A percentile compares a stretch with the other conserved stretches of the same genome.
phyloP scores from a whole-genome alignment of 30 jellyfish, hydroid and myxozoan genomes.

The Aurelia sp. region DNA sequence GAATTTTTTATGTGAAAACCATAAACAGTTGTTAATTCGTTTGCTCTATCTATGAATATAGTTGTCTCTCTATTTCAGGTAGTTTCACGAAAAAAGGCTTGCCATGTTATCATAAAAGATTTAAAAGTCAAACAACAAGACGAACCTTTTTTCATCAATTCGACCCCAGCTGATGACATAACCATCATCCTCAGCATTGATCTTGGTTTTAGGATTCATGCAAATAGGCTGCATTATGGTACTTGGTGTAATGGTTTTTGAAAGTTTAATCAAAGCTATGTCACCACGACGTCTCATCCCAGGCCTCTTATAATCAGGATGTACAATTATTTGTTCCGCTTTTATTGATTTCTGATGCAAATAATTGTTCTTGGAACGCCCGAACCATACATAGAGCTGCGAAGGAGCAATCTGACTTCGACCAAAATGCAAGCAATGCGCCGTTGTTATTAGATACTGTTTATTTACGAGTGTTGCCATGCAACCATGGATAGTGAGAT shows the following conservation, averaged over 20 bases:
- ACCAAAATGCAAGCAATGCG: conserved; percentile 78
- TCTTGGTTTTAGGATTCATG: background rate
- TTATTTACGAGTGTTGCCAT: conserved; percentile 77
- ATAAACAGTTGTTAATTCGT: no score
- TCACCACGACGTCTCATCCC: conserved; percentile 9
- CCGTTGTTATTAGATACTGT: conserved; percentile 73
- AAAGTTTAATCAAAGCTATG: conserved; percentile 48
- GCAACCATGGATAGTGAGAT: conserved; percentile 60
- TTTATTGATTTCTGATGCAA: background rate
- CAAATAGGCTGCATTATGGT: conserved; percentile 60
- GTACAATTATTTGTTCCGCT: conserved; percentile 35
- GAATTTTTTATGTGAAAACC: no score
- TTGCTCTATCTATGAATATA: no score
- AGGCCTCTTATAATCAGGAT: conserved; percentile 28
- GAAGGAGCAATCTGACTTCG: conserved; percentile 16
- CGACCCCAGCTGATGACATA: conserved; percentile 71
- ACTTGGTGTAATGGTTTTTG: conserved; percentile 30
- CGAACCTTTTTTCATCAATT: conserved; percentile 31
- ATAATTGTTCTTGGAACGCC: background rate
- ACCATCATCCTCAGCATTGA: background rate
- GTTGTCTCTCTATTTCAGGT: no score
- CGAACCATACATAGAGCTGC: conserved; percentile 18
- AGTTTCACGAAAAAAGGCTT: no score
- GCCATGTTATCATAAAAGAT: no score
- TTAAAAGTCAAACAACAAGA: background rate